Base-by-base conservation (phyloP, 2,113 vertebrate species). In the Panthera leo region DNA sequence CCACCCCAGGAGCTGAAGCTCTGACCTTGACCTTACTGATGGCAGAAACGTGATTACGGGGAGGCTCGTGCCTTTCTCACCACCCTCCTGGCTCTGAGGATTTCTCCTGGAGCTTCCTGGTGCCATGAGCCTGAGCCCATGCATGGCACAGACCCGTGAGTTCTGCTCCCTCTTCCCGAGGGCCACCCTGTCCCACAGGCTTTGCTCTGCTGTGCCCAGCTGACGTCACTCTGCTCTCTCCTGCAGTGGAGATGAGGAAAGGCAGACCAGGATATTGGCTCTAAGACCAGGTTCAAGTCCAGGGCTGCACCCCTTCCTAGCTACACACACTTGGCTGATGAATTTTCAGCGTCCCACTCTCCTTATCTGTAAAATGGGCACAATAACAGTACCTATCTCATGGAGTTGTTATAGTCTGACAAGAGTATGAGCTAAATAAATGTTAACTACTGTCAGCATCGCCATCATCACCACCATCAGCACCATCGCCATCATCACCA, bases 391-490 rank as follows among this genome's bases (percentile, higher is more conserved):
- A 79, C 75, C 45, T 31, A 3, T 12, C 61, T 53, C 61, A 9
- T 55, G 34, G 63, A 48, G n/a, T 36, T 70, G 16, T 70, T n/a
- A 42, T 34, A 55, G 13, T 13, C 51, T 61, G 29, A 31, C 51
- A 34, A 13, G 67, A 42, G 36, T 12, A 55, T 5, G 36, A 83
- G 63, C 65, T 83, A 51, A 70, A 58, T 7, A 21, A 31, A 61
- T 58, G 65, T 42, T 42, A 92, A 21, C 27, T 34, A 15, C 55
- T 13, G 5, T 25, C 89, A 12, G 25, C 25, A 10, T 39, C n/a
- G 31, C 2, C 51, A 39, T 3, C 23, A 12, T 2, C 48, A 29
- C 1, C 45, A 70, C 0, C 73, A 45, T 0, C 19, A 15, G 5
- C 27, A 67, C 1, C 18, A 34, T 23, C 15, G 19, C 0, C 29